Base-by-base conservation (phyloP, 2,888 invertebrate species). In the Scotopteryx bipunctaria region DNA sequence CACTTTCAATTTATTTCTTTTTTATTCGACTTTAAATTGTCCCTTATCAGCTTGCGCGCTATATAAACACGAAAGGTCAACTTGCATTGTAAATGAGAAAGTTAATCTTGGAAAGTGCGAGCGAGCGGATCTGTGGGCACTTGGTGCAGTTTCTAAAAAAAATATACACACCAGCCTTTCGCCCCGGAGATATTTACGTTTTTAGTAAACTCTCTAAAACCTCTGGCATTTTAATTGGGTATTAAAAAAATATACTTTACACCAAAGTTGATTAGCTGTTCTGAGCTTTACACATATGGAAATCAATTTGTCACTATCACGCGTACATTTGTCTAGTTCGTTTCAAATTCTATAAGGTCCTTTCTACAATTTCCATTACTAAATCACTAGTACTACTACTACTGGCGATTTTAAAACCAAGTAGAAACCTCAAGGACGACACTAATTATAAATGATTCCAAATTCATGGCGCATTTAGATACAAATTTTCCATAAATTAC, bases 31-130 rank as follows among this genome's bases (percentile, higher is more conserved):
- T 67, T 70, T 66, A 67, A 71, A 76, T 71, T 76, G 78, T 79
- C 79, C 81, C 80, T 77, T 78, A 78, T 79, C 72, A 65, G 17
- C 8, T 41, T 73, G 23, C 75, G 73, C 75, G 74, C 71, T 76
- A 72, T 52, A 58, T 80, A 83, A 84, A 87, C 86, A 84, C 76
- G 85, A 83, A 83, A 87, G 86, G 88, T 87, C 85, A 86, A 76
- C 72, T 80, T 76, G 77, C 78, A 83, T 86, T 84, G 83, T 83
- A 78, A 84, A 84, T 80, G 84, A 86, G 89, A 89, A 89, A 88
- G 89, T 89, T 86, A 83, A 87, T 86, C 83, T 83, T 83, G 86
- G 87, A 89, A 88, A 89, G 89, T 87, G 81, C 73, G 80, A 75
- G 77, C 78, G 76, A 75, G 69, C 76, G 78, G 78, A 81, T 81